phyloP scores from a whole-genome alignment of 2,797 vertebrate genomes.

The Chanos chanos region DNA sequence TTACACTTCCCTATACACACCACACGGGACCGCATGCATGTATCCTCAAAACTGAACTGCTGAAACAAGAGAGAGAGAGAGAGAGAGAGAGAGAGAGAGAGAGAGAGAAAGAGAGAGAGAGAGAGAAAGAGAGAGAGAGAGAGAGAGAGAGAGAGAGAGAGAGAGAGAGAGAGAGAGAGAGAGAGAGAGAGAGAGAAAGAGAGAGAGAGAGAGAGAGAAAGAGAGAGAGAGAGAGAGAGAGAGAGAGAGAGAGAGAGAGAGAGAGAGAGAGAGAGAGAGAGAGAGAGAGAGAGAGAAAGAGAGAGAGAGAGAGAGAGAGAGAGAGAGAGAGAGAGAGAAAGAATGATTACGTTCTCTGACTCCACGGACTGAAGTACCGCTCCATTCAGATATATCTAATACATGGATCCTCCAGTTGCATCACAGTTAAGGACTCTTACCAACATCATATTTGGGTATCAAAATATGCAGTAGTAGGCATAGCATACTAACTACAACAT shows the following conservation, averaged over 20 bases:
- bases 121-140: background rate
- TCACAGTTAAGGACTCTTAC: too few relatives aligned
- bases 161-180: too few relatives aligned
- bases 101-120: background rate
- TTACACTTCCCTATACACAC: slow-evolving; percentile 12
- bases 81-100: background rate
- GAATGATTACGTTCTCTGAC: too few relatives aligned
- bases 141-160: too few relatives aligned
- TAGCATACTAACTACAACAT: too few relatives aligned
- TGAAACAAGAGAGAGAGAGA: too few relatives aligned
- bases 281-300: background rate
- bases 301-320: background rate
- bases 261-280: background rate
- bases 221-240: background rate
- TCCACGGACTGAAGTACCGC: too few relatives aligned
- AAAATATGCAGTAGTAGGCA: too few relatives aligned
- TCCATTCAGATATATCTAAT: too few relatives aligned
- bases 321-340: background rate
- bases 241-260: background rate
- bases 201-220: background rate
- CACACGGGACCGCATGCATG: slow-evolving; percentile 9
- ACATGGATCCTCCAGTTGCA: too few relatives aligned
- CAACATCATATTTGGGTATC: too few relatives aligned
- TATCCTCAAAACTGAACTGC: background rate
- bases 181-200: background rate